A percentile compares a stretch with the other conserved stretches of the same genome.
Evolutionary conservation across 64 coral and sea anemone species (phyloP).

Genomic region (Pocillopora verrucosa): DNA sequence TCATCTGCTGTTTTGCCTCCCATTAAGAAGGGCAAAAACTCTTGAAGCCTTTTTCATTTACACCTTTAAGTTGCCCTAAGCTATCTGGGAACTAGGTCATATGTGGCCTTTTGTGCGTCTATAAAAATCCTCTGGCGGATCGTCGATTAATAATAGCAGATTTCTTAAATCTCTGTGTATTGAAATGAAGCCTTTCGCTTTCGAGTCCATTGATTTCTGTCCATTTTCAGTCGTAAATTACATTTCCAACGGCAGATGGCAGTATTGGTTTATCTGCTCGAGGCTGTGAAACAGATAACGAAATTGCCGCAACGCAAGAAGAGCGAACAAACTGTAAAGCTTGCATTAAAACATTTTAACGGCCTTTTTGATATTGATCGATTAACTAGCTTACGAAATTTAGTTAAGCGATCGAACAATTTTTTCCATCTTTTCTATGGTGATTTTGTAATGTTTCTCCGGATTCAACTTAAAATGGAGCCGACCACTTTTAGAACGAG

Average conservation of each 20-base stretch:
- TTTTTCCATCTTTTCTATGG: not conserved
- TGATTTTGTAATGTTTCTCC: not conserved
- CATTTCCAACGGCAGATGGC: constrained; percentile 26
- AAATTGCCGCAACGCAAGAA: not conserved
- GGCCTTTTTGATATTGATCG: not conserved
- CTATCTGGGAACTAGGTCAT: constrained; percentile 23
- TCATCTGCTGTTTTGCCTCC: not conserved
- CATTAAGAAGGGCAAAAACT: not conserved
- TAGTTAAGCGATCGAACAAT: not conserved
- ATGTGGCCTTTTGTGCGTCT: not conserved
- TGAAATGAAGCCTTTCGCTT: constrained; percentile 27
- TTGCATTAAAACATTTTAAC: not conserved
- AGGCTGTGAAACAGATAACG: not conserved
- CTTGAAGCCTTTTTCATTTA: not conserved
- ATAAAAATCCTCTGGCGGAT: not conserved
- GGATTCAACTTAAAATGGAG: not conserved
- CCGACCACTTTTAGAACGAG: not conserved
- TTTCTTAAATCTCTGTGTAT: constrained; percentile 29
- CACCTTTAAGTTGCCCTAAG: not conserved
- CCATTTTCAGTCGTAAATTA: constrained; percentile 32
- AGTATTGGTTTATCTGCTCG: not conserved
- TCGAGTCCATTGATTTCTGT: constrained; percentile 12
- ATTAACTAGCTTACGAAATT: not conserved
- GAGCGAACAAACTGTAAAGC: not conserved
- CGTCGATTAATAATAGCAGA: constrained; percentile 8